Evolutionary conservation across 2,888 invertebrate genomes (phyloP).

Genomic region (Eudemis profundana): DNA sequence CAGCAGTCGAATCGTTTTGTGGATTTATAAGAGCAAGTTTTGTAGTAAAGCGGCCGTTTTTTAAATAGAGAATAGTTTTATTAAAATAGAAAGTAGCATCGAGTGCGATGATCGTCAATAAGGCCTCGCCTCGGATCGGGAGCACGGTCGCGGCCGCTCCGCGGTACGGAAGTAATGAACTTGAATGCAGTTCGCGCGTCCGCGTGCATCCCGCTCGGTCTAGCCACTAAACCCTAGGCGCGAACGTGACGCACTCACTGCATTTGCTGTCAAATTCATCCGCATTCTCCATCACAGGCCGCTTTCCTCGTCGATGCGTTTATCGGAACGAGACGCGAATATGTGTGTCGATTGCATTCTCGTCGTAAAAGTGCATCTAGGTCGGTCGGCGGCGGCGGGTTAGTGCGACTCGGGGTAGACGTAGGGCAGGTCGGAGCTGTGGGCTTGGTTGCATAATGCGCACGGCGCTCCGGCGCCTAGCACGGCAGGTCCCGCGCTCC

Average conservation of each 20-base stretch:
- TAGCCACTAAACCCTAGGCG: constrained; percentile 70
- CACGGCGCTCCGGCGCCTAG: constrained; percentile 65
- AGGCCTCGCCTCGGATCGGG: constrained; percentile 61
- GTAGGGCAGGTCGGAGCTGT: constrained; percentile 78
- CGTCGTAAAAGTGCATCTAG: constrained; percentile 84
- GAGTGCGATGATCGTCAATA: constrained; percentile 54
- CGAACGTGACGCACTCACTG: constrained; percentile 81
- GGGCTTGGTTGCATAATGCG: constrained; percentile 77
- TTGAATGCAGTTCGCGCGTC: constrained; percentile 81
- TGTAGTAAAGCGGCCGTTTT: not conserved
- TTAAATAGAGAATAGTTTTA: constrained; percentile 20
- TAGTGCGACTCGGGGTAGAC: constrained; percentile 79
- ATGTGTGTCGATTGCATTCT: constrained; percentile 84
- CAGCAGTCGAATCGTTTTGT: too few relatives aligned
- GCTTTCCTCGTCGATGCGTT: constrained; percentile 85
- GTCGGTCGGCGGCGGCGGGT: constrained; percentile 79
- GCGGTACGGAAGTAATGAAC: constrained; percentile 84
- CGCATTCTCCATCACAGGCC: constrained; percentile 84
- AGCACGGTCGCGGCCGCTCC: constrained; percentile 75
- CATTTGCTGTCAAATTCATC: constrained; percentile 83
- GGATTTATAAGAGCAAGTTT: too few relatives aligned
- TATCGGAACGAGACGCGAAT: constrained; percentile 85
- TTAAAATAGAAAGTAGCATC: constrained; percentile 35
- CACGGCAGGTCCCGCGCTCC: constrained; percentile 58
- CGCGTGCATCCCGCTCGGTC: constrained; percentile 73